A percentile compares a stretch with the other conserved stretches of the same genome.
Evolutionary conservation across 1,140 invertebrate genomes (phyloP).

Genomic region (Meloidogyne floridensis): DNA sequence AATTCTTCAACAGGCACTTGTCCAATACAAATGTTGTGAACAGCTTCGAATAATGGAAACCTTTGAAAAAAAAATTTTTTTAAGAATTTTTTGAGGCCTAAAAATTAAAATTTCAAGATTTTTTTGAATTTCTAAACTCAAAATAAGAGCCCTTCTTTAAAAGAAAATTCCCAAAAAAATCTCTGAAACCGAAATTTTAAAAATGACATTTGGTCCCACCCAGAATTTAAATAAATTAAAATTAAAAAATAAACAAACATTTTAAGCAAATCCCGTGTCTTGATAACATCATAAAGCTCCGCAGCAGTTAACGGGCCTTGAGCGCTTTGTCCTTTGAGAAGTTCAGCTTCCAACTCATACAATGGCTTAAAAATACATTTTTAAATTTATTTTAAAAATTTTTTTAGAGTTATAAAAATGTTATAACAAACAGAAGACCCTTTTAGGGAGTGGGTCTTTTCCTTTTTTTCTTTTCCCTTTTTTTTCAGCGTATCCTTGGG

Average conservation of each 20-base stretch:
- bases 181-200: background rate
- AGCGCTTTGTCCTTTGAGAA: conserved; percentile 96
- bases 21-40: conserved; percentile 86
- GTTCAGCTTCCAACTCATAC: conserved; percentile 84
- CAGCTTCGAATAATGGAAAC: conserved; percentile 92
- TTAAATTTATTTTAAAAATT: too few relatives aligned
- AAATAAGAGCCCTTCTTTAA: too few relatives aligned
- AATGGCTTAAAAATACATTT: conserved; percentile 75
- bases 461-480: too few relatives aligned
- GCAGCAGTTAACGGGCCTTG: conserved; percentile 95
- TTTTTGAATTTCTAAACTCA: too few relatives aligned
- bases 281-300: conserved; percentile 90
- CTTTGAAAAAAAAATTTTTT: conserved; percentile 36
- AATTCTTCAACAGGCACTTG: conserved; percentile 79
- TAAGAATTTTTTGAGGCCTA: too few relatives aligned
- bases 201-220: background rate
- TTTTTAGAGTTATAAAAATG: too few relatives aligned
- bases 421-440: too few relatives aligned
- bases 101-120: too few relatives aligned
- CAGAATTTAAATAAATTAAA: too few relatives aligned
- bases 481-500: too few relatives aligned
- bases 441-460: too few relatives aligned
- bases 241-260: conserved; percentile 33
- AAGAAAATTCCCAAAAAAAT: background rate
- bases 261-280: conserved; percentile 66